Percentiles rank a stretch among this genome's conserved stretches.
Evolutionary conservation across 2,113 vertebrate genomes (phyloP).

Genomic region (Rana temporaria): DNA sequence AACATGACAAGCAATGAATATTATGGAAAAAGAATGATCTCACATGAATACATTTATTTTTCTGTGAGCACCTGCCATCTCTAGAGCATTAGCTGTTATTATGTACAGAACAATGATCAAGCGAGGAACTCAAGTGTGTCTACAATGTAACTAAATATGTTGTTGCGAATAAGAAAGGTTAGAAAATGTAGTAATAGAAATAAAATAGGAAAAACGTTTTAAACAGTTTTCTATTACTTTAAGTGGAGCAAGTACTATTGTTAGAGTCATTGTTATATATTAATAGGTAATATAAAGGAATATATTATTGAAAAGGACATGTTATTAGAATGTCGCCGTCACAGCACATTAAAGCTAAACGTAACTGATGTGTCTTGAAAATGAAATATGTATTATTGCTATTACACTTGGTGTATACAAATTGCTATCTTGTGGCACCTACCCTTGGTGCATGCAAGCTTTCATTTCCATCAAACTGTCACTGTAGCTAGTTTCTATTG

Average conservation of each 20-base stretch:
- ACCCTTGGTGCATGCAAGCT: no score
- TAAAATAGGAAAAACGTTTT: neutral
- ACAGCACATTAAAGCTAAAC: no score
- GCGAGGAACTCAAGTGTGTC: slow-evolving; percentile 42
- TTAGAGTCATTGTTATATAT: neutral
- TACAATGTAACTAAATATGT: slow-evolving; percentile 19
- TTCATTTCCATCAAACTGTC: no score
- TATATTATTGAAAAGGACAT: no score
- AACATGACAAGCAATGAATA: neutral
- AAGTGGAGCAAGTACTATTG: neutral
- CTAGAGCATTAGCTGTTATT: slow-evolving; percentile 35
- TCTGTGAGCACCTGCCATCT: slow-evolving; percentile 29
- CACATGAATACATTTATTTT: slow-evolving; percentile 30
- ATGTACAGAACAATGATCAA: slow-evolving; percentile 36
- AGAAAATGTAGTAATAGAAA: slow-evolving; percentile 25
- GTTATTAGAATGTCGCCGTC: no score
- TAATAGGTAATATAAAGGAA: neutral
- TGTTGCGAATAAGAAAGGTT: slow-evolving; percentile 27
- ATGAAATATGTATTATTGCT: no score
- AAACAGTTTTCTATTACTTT: neutral
- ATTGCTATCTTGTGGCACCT: no score
- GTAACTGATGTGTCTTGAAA: no score
- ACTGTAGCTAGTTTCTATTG: no score
- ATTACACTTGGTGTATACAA: no score
- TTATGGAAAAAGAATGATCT: slow-evolving; percentile 6